These are phyloP conservation scores for Oceanodroma leucorhoa DNA, from an alignment of 2,797 vertebrate species.

Conservation along the genomic window DNA sequence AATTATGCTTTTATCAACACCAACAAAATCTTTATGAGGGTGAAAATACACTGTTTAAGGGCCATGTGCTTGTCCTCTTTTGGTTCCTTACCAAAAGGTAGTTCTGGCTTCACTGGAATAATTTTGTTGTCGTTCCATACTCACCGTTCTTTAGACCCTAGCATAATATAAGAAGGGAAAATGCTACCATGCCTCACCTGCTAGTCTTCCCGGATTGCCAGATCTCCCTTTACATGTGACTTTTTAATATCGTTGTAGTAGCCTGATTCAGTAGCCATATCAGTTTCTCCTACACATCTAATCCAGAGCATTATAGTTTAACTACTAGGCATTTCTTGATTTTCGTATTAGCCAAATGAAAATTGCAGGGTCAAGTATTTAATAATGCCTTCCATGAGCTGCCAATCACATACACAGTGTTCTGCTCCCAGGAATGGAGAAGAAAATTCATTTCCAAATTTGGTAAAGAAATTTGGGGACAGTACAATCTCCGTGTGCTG, in stretches of 20 bases:
- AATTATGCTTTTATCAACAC: not conserved
- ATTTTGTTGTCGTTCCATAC: not conserved
- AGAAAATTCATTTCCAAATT: not conserved
- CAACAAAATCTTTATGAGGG: not conserved
- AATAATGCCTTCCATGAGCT: not conserved
- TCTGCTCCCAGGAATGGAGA: not conserved
- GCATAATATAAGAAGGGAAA: not conserved
- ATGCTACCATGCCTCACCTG: not conserved
- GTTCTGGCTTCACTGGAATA: not conserved
- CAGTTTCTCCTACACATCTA: not conserved
- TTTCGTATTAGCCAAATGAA: not conserved
- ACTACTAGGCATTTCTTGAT: not conserved
- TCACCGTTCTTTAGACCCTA: not conserved
- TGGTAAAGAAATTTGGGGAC: not conserved
- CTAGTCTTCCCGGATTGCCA: not conserved
- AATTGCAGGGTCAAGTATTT: not conserved
- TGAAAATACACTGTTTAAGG: not conserved
- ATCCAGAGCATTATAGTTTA: not conserved
- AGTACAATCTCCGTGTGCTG: not conserved
- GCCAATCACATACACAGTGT: rapidly evolving
- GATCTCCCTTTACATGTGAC: not conserved
- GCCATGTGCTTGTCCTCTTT: not conserved
- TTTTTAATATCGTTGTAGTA: not conserved
- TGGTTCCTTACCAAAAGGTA: not conserved
- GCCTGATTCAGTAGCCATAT: not conserved